Evolutionary conservation across 2,797 vertebrate genomes (phyloP).

Genomic region (Smutsia temminckii): DNA sequence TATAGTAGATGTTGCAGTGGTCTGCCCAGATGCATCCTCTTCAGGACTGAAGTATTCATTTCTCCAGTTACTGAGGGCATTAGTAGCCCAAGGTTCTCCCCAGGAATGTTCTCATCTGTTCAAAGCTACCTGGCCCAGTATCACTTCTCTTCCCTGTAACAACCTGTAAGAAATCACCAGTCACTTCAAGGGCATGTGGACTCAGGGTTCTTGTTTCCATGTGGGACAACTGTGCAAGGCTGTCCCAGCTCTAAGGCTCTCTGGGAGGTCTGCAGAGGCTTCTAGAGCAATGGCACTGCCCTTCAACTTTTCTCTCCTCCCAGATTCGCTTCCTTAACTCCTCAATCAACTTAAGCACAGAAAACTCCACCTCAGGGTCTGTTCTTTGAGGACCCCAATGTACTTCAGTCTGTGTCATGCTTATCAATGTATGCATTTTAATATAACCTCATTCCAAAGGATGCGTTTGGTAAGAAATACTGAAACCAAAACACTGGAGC

Average conservation of each 20-base stretch:
- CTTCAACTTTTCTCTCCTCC: neutral
- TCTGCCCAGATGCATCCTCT: neutral
- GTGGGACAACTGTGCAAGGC: neutral
- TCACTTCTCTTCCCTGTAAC: neutral
- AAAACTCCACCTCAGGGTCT: neutral
- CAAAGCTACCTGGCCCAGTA: neutral
- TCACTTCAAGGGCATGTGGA: neutral
- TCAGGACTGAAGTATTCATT: neutral
- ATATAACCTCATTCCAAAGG: neutral
- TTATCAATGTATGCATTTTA: neutral
- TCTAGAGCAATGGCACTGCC: fast-evolving
- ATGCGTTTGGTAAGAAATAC: neutral
- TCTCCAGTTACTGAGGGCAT: neutral
- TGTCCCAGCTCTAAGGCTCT: neutral
- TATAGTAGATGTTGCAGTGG: fast-evolving
- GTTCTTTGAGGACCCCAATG: neutral
- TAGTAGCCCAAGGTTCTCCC: neutral
- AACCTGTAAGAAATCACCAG: neutral
- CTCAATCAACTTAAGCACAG: neutral
- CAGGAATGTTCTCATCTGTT: neutral
- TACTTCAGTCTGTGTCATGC: neutral
- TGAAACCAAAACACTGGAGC: neutral
- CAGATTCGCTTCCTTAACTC: neutral
- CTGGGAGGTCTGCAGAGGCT: neutral
- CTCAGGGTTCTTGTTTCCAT: neutral